Base-by-base conservation (phyloP, 1,140 invertebrate genomes). In the Microplitis mediator region DNA sequence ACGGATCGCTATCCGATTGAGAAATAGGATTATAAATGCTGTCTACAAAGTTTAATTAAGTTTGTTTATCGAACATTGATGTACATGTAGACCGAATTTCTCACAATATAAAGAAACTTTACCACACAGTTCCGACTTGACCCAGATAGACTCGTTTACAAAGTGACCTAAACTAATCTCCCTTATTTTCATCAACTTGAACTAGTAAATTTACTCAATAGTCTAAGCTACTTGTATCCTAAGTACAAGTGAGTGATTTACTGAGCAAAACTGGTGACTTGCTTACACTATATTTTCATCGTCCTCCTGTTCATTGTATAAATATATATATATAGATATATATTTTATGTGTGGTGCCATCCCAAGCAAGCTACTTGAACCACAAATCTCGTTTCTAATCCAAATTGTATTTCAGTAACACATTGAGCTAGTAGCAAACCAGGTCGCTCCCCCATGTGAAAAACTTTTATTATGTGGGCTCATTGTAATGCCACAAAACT, bases 401-500 rank as follows among this genome's bases (percentile, higher is more conserved):
- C 58, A 61, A 13, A 31, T 32, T 61, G 32, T 61, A 61, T 61
- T 61, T 61, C 23, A 32, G 60, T 61, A 61, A 61, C 31, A 9
- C 60, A 32, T 61, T 23, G 32, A 23, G 32, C 14, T 32, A 9
- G 11, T 31, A 13, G 52, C 11, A 54, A 16, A 54, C 5, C 52
- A 54, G 52, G 60, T 61, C 60, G 60, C 35, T 35, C 35, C 35
- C 34, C 13, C 6, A 36, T 16, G 4, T 35, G 56, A 60, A 67
- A 70, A 75, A 80, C 78, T 78, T 79, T 80, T 77, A 23, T 23
- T 23, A 79, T 79, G 78, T 77, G 81, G 79, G 79, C 72, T 78
- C 78, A 79, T 80, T 82, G 79, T 82, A 71, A 73, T 64, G 72
- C 16, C 23, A 64, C 11, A 71, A 63, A 64, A 64, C 78, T 66